Percentiles rank a stretch among this genome's conserved stretches.
phyloP scores from a whole-genome alignment of 2,797 vertebrate genomes.

The Tapirus indicus region DNA sequence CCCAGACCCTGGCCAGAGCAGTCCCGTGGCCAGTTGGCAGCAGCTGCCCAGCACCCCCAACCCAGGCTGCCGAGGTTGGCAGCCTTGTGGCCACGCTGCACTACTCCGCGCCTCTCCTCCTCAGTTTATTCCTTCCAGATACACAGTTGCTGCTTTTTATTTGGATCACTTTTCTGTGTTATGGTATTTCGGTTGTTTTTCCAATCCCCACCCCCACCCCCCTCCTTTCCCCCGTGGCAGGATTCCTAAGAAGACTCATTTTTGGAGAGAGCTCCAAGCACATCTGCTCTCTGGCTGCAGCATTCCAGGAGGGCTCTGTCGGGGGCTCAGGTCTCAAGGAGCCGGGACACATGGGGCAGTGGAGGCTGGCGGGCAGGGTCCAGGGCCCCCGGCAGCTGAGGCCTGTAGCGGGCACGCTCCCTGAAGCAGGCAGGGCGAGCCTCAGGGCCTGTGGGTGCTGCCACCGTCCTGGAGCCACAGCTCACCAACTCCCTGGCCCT shows the following conservation, averaged over 20 bases:
- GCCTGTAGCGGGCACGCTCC: neutral
- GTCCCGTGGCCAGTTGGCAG: neutral
- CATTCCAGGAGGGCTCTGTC: slow-evolving; percentile 85
- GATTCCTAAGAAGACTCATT: slow-evolving; percentile 82
- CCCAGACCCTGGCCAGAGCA: neutral
- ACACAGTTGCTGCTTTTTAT: slow-evolving; percentile 86
- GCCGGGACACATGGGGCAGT: neutral
- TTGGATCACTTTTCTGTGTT: slow-evolving; percentile 87
- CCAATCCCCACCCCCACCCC: slow-evolving; percentile 56
- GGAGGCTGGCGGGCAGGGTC: neutral
- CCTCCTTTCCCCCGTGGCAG: slow-evolving; percentile 68
- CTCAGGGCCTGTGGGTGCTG: neutral
- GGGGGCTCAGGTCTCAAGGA: slow-evolving; percentile 71
- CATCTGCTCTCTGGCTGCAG: slow-evolving; percentile 88
- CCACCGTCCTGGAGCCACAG: neutral
- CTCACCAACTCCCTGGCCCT: neutral
- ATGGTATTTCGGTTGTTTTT: slow-evolving; percentile 84
- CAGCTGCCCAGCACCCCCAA: slow-evolving; percentile 40
- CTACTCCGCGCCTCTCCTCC: slow-evolving; percentile 81
- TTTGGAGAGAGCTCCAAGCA: slow-evolving; percentile 82
- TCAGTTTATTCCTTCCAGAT: slow-evolving; percentile 88
- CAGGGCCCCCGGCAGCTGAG: neutral
- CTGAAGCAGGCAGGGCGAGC: slow-evolving; percentile 51
- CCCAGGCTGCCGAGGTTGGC: slow-evolving; percentile 79
- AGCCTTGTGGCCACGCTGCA: slow-evolving; percentile 76